A percentile compares a stretch with the other conserved stretches of the same genome.
Conservation (phyloP, 2,797 vertebrate species). For the Pangasius mekongensis region DNA sequence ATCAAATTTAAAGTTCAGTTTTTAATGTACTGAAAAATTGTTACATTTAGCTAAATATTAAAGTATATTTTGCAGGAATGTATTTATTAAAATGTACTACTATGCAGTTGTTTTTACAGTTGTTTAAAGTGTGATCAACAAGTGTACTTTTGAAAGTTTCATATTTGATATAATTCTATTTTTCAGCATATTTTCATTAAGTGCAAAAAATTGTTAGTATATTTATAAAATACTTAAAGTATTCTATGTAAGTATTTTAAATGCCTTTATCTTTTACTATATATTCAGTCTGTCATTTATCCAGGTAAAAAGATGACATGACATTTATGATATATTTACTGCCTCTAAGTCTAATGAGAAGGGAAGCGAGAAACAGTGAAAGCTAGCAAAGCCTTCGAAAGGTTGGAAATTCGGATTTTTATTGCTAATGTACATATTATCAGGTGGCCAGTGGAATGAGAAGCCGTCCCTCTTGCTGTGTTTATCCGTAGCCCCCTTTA, state of each 20-base stretch:
- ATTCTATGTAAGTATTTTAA: not conserved
- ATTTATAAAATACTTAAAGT: not conserved
- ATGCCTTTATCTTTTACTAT: not conserved
- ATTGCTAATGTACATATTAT: not conserved
- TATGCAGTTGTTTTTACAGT: not conserved
- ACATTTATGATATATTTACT: not conserved
- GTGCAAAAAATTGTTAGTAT: not conserved
- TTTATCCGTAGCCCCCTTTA: slow-evolving; percentile 77
- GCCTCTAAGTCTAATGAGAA: not conserved
- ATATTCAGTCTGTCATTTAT: not conserved
- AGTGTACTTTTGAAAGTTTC: not conserved
- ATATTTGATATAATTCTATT: not conserved
- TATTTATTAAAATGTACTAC: not conserved
- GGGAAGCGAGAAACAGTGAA: not conserved
- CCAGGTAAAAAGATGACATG: not conserved
- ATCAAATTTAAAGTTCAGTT: not conserved
- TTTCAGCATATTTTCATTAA: not conserved
- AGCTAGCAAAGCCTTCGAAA: not conserved
- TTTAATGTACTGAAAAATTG: not conserved
- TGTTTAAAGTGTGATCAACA: not conserved
- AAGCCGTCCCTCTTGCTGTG: not conserved
- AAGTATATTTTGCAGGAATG: not conserved
- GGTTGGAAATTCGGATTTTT: not conserved
- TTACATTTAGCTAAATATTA: not conserved
- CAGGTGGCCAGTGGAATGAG: not conserved